phyloP scores from a whole-genome alignment of 1,140 invertebrate genomes.

The Monochamus saltuarius region DNA sequence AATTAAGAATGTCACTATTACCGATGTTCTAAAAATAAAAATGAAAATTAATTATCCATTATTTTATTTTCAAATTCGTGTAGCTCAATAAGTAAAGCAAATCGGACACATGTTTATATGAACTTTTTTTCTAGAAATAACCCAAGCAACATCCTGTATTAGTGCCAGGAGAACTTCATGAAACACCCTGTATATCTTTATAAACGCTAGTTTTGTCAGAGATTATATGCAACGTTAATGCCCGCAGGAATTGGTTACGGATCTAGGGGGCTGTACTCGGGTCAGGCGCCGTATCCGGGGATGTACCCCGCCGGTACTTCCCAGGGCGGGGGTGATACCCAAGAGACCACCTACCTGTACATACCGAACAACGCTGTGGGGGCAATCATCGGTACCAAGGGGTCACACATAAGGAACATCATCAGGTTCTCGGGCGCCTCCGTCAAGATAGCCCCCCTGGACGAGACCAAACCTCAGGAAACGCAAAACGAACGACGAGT shows the following conservation, averaged over 20 bases:
- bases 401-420: conserved; percentile 94
- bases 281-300: conserved; percentile 59
- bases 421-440: conserved; percentile 94
- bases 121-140: no score
- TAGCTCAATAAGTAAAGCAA: no score
- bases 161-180: no score
- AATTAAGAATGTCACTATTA: no score
- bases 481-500: conserved; percentile 83
- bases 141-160: no score
- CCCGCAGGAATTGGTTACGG: conserved; percentile 63
- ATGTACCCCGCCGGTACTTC: conserved; percentile 55
- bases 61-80: no score
- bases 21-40: no score
- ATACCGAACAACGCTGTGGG: conserved; percentile 97
- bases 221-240: neutral
- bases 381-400: conserved; percentile 96
- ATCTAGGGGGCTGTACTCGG: conserved; percentile 59
- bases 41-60: no score
- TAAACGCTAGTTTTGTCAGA: neutral
- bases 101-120: no score
- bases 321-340: conserved; percentile 57
- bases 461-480: conserved; percentile 72
- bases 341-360: conserved; percentile 91
- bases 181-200: no score
- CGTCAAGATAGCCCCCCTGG: conserved; percentile 88